A percentile compares a stretch with the other conserved stretches of the same genome.
Conservation (phyloP, 2,113 vertebrate species). For the Prolemur simus region DNA sequence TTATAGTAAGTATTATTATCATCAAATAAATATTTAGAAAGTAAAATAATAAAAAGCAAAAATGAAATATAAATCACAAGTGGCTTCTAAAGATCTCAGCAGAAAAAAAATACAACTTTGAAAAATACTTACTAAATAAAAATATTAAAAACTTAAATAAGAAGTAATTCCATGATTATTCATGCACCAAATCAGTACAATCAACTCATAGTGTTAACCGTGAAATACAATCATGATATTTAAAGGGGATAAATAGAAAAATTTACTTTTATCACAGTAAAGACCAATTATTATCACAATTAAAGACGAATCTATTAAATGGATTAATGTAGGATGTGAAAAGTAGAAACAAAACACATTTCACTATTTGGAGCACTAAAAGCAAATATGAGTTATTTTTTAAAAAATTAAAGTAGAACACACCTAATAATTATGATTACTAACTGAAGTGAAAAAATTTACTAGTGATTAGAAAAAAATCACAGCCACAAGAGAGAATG, state of each 20-base stretch:
- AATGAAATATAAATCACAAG: not conserved
- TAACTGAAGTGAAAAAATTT: slow-evolving; percentile 75
- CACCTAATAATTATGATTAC: slow-evolving; percentile 49
- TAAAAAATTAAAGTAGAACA: slow-evolving; percentile 56
- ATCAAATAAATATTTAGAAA: not conserved
- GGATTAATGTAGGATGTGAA: slow-evolving; percentile 32
- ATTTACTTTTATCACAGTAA: not conserved
- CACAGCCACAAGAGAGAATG: slow-evolving; percentile 74
- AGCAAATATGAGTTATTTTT: slow-evolving; percentile 71
- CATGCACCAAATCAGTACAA: not conserved
- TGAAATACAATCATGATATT: not conserved
- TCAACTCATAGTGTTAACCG: not conserved
- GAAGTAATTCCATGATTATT: slow-evolving; percentile 23
- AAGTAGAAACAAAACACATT: slow-evolving; percentile 69
- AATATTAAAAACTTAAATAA: not conserved
- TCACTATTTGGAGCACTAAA: slow-evolving; percentile 57
- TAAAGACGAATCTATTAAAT: slow-evolving; percentile 22
- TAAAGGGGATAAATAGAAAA: not conserved
- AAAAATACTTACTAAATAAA: slow-evolving; percentile 18
- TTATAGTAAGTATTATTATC: not conserved
- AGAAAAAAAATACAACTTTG: not conserved
- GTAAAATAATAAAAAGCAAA: slow-evolving; percentile 4
- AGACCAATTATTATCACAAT: not conserved
- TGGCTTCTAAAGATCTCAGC: not conserved
- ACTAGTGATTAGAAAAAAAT: slow-evolving; percentile 69